Base-by-base conservation (phyloP, 2,888 invertebrate genomes). In the Microplitis manilae region DNA sequence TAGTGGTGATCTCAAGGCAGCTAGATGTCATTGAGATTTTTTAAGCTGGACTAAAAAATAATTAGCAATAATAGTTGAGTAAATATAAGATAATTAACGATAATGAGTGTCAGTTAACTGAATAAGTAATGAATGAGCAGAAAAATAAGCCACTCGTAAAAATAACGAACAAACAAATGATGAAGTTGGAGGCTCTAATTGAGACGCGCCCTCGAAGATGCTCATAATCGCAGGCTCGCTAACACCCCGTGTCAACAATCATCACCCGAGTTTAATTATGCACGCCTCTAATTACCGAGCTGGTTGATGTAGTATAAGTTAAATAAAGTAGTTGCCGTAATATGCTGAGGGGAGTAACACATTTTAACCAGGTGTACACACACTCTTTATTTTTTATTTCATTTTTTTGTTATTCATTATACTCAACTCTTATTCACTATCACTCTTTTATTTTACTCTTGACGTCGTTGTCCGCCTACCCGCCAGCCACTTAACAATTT, bases 141-240 rank as follows among this genome's bases (percentile, higher is more conserved):
- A 76, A 80, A 82, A 87, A 87, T 87, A 86, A 86, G 86, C 87
- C 79, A 81, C 81, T 85, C 85, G 86, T 85, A 83, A 87, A 88
- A 85, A 84, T 83, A 73, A 80, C 82, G 81, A 72, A 85, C 82
- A 88, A 88, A 88, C 85, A 87, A 20, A 39, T 59, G 60, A 30
- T 50, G 50, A 50, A 50, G 50, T 13, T 50, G 73, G 41, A 82
- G 83, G 82, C 84, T 86, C 88, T 89, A 89, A 88, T 88, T 87
- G 88, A 88, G 86, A 87, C 87, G 86, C 88, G 85, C 88, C 87
- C 86, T 87, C 85, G 87, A 87, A 87, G 86, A 87, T 84, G 86
- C 84, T 87, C 88, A 30, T 38, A 50, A 82, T 87, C 86, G 85
- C 78, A 78, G 83, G 79, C 79, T 81, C 85, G 88, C 88, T 89